Evolutionary conservation across 2,113 vertebrate species (phyloP).

Genomic region (Atherinomorus stipes): DNA sequence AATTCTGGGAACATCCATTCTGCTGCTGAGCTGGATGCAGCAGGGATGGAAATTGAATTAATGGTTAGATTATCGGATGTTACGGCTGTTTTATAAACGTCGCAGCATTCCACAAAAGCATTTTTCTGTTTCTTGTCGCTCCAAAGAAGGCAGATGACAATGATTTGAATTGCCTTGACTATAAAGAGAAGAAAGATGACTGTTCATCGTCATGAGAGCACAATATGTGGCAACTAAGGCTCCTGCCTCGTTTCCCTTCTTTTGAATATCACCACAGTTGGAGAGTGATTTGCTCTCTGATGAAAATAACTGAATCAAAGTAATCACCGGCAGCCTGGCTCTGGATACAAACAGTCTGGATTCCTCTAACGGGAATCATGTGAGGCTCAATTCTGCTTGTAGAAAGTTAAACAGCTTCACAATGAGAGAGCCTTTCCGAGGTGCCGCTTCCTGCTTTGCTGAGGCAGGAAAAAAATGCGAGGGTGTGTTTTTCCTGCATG

Average conservation of each 20-base stretch:
- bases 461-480: constrained; percentile 24
- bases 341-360: background rate
- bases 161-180: background rate
- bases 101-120: background rate
- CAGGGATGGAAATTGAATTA: background rate
- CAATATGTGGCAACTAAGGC: too few relatives aligned
- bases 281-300: background rate
- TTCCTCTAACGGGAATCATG: constrained; percentile 43
- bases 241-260: background rate
- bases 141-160: background rate
- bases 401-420: background rate
- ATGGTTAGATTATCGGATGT: too few relatives aligned
- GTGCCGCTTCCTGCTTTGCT: constrained; percentile 33
- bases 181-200: background rate
- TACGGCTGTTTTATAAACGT: background rate
- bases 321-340: background rate
- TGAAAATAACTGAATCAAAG: constrained; percentile 23
- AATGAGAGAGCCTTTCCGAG: background rate
- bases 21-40: background rate
- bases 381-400: background rate
- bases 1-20: background rate
- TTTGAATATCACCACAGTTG: constrained; percentile 16
- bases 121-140: background rate
- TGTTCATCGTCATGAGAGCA: background rate
- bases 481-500: constrained; percentile 44